phyloP scores from a whole-genome alignment of 2,888 invertebrate genomes.

The Cephonodes hylas region DNA sequence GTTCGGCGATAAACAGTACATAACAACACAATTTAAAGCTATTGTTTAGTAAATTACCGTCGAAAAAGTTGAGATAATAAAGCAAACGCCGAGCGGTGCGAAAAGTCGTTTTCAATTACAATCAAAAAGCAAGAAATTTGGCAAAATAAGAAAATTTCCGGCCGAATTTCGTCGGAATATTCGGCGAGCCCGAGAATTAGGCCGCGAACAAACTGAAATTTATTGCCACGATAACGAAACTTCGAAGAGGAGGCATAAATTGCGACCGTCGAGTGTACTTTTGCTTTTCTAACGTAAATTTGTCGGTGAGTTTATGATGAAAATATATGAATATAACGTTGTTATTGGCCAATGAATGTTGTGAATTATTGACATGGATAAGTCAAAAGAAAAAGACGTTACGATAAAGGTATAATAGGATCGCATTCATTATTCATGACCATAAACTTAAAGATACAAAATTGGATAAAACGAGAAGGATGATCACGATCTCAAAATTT shows the following conservation, averaged over 20 bases:
- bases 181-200: slow-evolving; percentile 40
- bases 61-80: slow-evolving; percentile 39
- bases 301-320: slow-evolving; percentile 20
- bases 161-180: slow-evolving; percentile 4
- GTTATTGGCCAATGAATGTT: not conserved
- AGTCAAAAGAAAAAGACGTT: not conserved
- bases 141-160: slow-evolving; percentile 36
- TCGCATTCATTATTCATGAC: too few species aligned
- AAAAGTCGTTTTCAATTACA: slow-evolving; percentile 57
- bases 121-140: slow-evolving; percentile 41
- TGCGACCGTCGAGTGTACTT: slow-evolving; percentile 45
- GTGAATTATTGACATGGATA: not conserved
- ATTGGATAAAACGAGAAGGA: too few species aligned
- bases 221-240: slow-evolving; percentile 69
- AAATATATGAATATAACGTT: slow-evolving; percentile 7
- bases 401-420: too few species aligned
- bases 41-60: slow-evolving; percentile 34
- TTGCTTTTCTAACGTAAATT: slow-evolving; percentile 33
- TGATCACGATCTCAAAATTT: too few species aligned
- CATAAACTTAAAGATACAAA: too few species aligned
- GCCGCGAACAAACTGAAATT: slow-evolving; percentile 61
- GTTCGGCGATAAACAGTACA: slow-evolving; percentile 11
- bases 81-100: slow-evolving; percentile 28
- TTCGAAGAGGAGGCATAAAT: slow-evolving; percentile 69
- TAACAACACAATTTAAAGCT: slow-evolving; percentile 8